Evolutionary conservation across 2,797 vertebrate genomes (phyloP), one percentile per base, ranked within the genome.

Genomic region (Anisognathus igniventris): DNA sequence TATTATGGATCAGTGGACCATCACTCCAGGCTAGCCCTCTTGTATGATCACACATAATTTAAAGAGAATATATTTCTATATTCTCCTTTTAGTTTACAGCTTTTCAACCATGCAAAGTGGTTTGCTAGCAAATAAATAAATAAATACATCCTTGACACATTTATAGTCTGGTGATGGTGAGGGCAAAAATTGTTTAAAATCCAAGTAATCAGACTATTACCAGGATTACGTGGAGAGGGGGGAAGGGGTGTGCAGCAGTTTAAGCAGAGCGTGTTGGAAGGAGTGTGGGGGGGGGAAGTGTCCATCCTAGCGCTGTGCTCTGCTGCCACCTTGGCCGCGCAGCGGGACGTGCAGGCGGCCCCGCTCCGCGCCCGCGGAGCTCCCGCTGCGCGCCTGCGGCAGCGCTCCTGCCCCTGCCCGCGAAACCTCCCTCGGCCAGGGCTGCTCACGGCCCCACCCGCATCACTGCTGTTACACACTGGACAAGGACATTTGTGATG

Each of bases 261-360:
- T 13, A 9, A 65, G 20, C 5, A 3, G 62, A 28, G 72, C 1
- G 25, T 5, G 45, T 1, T 4, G 54, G 23, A 40, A 13, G 40
- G 22, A 27, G 58, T n/a, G n/a, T n/a, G n/a, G n/a, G n/a, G 9
- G 42, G 60, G 57, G 50, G 28, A 23, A 7, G 31, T 2, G 47
- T 72, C 62, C 81, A 50, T 45, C 9, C n/a, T 27, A 57, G 1
- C 50, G 94, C 96, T 96, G 76, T 76, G 95, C 94, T 98, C 85
- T 98, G 95, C 98, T 98, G 98, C 98, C 98, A 96, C 97, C 98
- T 98, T 97, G 97, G 96, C 95, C 87, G 96, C 93, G 61, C 70
- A 16, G 53, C 78, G 80, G 97, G 97, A 97, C 91, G 92, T 98
- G 96, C 98, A 98, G 70, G 40, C 80, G 64, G 45, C 47, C 22